These are phyloP conservation scores for Icerya purchasi DNA, from an alignment of 2,888 invertebrate species.

Conservation along the genomic window DNA sequence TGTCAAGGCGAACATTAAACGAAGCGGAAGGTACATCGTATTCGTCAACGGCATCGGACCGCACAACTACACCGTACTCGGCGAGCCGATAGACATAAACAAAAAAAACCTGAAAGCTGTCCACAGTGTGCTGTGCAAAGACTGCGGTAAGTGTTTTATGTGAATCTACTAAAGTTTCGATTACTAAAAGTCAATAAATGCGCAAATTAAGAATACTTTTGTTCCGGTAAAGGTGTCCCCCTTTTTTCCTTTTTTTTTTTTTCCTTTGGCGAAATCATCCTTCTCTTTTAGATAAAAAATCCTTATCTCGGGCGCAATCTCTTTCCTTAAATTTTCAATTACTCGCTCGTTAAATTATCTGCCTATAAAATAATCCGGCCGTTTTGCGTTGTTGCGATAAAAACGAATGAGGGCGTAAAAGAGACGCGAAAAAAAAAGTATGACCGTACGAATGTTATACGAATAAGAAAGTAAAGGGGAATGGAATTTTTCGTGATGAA, in stretches of 20 bases:
- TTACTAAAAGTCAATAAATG: neutral
- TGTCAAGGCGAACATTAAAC: constrained; percentile 33
- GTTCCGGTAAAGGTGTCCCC: neutral
- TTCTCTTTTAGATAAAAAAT: neutral
- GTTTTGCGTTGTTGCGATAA: no score
- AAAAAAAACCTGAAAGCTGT: constrained; percentile 22
- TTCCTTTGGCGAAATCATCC: neutral
- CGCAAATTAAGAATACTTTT: neutral
- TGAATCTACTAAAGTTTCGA: neutral
- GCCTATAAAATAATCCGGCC: no score
- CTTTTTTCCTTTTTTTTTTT: neutral
- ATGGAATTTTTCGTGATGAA: no score
- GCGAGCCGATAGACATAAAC: constrained; percentile 29
- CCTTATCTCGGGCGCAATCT: no score
- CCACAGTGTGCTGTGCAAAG: constrained; percentile 21
- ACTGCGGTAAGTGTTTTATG: constrained; percentile 21
- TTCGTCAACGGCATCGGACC: constrained; percentile 35
- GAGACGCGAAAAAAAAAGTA: no score
- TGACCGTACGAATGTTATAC: no score
- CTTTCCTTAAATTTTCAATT: no score
- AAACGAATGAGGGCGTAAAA: no score
- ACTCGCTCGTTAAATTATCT: no score
- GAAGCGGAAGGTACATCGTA: constrained; percentile 35
- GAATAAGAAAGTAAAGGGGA: no score
- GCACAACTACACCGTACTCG: constrained; percentile 34